A percentile compares a stretch with the other conserved stretches of the same genome.
Conservation (phyloP, 2,888 invertebrate genomes). For the Calephelis perditalis region DNA sequence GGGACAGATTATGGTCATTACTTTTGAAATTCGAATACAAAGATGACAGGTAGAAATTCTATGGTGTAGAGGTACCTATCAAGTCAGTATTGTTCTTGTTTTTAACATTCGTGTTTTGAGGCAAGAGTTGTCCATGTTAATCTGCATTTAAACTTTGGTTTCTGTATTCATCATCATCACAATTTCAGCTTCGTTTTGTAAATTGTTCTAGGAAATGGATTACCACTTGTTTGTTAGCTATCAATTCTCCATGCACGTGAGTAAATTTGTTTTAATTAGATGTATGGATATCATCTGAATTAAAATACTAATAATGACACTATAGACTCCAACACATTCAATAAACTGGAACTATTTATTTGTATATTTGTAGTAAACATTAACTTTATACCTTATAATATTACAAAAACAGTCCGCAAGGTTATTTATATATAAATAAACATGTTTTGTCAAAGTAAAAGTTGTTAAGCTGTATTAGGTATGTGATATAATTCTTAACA, state of each 20-base stretch:
- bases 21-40: conserved; percentile 11
- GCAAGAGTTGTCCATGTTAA: background rate
- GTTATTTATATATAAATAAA: conserved; percentile 21
- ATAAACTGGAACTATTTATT: too few relatives aligned
- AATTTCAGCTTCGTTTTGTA: too few relatives aligned
- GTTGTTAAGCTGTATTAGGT: conserved; percentile 26
- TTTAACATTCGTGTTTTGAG: conserved; percentile 1
- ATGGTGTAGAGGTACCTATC: background rate
- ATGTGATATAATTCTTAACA: conserved; percentile 42
- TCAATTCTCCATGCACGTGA: too few relatives aligned
- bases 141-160: background rate
- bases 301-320: too few relatives aligned
- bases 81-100: background rate
- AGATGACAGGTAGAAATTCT: background rate
- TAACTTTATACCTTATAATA: background rate
- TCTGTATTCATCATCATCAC: too few relatives aligned
- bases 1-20: background rate
- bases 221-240: too few relatives aligned
- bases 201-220: too few relatives aligned
- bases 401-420: conserved; percentile 5
- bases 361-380: background rate
- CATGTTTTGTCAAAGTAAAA: conserved; percentile 19
- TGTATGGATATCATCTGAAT: too few relatives aligned
- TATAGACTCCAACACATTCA: too few relatives aligned
- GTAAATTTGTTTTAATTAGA: too few relatives aligned